phyloP scores from a whole-genome alignment of 2,797 vertebrate genomes.

The Allobates femoralis region DNA sequence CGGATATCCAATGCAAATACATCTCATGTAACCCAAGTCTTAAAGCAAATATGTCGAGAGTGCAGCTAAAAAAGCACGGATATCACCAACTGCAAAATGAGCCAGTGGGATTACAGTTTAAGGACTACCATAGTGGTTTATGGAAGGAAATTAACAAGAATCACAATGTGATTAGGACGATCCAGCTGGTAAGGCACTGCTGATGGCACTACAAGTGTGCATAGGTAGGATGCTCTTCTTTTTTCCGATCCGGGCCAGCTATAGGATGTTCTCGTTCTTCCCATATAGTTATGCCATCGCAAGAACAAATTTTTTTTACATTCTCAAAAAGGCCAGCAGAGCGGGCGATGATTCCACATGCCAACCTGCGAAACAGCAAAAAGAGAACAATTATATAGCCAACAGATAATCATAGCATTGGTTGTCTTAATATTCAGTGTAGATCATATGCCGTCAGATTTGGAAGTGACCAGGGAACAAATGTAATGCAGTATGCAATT shows the following conservation, averaged over 20 bases:
- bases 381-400: too few relatives aligned
- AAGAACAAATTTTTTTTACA: conserved; percentile 87
- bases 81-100: not conserved
- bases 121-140: not conserved
- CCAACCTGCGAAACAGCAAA: conserved; percentile 77
- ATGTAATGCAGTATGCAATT: too few relatives aligned
- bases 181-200: not conserved
- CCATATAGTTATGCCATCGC: conserved; percentile 91
- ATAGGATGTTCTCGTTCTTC: conserved; percentile 84
- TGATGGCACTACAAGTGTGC: conserved; percentile 77
- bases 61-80: not conserved
- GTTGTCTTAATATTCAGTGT: too few relatives aligned
- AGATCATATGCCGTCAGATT: too few relatives aligned
- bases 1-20: too few relatives aligned
- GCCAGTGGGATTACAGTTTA: not conserved
- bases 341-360: conserved; percentile 91
- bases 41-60: not conserved
- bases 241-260: conserved; percentile 76
- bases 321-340: conserved; percentile 92
- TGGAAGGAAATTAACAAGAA: not conserved
- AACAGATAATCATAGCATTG: too few relatives aligned
- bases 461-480: too few relatives aligned
- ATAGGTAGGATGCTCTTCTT: conserved; percentile 48
- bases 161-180: not conserved
- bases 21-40: too few relatives aligned